Base-by-base conservation (phyloP, 2,797 vertebrate genomes). In the Esox lucius region DNA sequence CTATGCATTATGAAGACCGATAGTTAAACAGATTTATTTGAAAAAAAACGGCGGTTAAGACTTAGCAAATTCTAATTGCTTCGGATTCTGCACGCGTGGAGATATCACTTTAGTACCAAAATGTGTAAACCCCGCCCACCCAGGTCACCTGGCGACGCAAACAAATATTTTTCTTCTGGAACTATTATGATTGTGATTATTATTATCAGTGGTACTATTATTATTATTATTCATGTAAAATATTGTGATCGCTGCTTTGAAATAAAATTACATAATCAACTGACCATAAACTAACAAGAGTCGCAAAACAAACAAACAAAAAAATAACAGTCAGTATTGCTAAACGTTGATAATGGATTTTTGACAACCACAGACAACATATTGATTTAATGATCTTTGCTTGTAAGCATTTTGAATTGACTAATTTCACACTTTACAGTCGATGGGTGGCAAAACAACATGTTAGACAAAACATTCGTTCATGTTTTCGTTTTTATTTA, bases 301-400 rank as follows among this genome's bases (percentile, higher is more conserved):
- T 42, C 26, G 31, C 31, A 15, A 66, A 16, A 28, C 28, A 35
- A 16, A 33, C 6, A 5, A 3, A 11, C 64, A 33, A 66, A 35
- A 6, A 68, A 24, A 68, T 42, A 68, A 15, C 9, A n/a, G 39
- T 24, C 12, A 1, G 33, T 15, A 68, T 48, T 49, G n/a, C 24
- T 16, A 69, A 46, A 46, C 5, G 5, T 48, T 48, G 22, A 69
- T 26, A 24, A 16, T 48, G 24, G 42, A 49, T 24, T 26, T 69
- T 69, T 24, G 42, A 69, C 5, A 26, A 46, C 39, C 26, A 49
- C 4, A 13, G 39, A 68, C 46, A 22, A 46, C n/a, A 68, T 16
- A 66, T 68, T 42, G 35, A 24, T 42, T 68, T 68, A 46, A n/a
- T 42, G 67, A 68, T 68, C 11, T 68, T 56, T 17, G 61, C 35